phyloP scores from a whole-genome alignment of 2,888 invertebrate genomes.

The Dusona sp. region DNA sequence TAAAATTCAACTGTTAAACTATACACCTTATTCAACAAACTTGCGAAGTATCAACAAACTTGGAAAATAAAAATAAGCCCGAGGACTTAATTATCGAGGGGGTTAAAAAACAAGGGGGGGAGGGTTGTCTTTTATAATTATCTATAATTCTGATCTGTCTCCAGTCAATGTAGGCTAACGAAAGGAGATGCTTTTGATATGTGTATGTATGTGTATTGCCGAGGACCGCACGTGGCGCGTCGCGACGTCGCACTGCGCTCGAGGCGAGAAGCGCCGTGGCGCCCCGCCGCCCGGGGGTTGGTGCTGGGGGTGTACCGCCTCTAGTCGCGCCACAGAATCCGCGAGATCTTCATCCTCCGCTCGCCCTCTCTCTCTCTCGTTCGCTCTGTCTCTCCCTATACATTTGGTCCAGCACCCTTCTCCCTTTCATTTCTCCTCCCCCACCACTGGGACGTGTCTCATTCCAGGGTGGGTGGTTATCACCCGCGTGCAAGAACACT shows the following conservation, averaged over 20 bases:
- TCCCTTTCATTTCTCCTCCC: constrained; percentile 37
- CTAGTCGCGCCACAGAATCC: constrained; percentile 80
- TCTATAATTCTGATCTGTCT: not conserved
- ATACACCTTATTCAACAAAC: not conserved
- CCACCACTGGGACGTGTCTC: constrained; percentile 21
- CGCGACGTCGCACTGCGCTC: constrained; percentile 85
- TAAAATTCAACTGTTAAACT: not conserved
- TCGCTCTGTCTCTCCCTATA: constrained; percentile 6
- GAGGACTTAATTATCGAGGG: not conserved
- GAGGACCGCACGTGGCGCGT: constrained; percentile 84
- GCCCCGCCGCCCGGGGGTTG: constrained; percentile 78
- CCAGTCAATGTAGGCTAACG: not conserved
- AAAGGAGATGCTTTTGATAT: constrained; percentile 13
- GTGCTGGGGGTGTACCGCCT: constrained; percentile 82
- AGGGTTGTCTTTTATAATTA: not conserved
- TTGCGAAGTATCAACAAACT: not conserved
- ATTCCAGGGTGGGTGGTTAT: constrained; percentile 29
- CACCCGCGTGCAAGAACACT: constrained; percentile 25
- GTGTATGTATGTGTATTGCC: constrained; percentile 53
- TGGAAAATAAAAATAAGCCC: not conserved
- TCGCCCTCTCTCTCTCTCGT: constrained; percentile 24
- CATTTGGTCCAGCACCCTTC: constrained; percentile 23
- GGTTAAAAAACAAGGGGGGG: not conserved
- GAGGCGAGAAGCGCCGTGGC: constrained; percentile 76
- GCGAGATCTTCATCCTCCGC: constrained; percentile 47